Evolutionary conservation across 2,113 vertebrate genomes (phyloP), one percentile per base, ranked within the genome.

Genomic region (Glaucidium brasilianum): DNA sequence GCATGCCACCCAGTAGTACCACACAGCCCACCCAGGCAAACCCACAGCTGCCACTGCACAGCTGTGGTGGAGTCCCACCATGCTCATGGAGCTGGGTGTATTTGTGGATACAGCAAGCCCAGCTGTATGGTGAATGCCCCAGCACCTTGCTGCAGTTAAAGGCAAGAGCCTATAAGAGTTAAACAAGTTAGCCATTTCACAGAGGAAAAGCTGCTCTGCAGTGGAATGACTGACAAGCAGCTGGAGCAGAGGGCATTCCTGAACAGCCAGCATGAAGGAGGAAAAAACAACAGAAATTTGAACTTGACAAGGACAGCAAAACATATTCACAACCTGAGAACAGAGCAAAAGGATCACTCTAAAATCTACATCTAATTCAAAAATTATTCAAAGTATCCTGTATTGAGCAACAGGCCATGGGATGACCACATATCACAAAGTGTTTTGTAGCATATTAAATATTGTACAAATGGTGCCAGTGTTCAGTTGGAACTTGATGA

Each of bases 1-100:
- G 4, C n/a, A 49, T 22, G 3, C 49, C 5, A 4, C 26, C 14
- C 6, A 0, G 7, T 1, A 19, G 10, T 8, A 27, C 20, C 4
- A 0, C 58, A 22, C 53, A 88, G 47, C 58, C 58, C 69, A 34
- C 7, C 16, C 41, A 66, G 68, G 43, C 37, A 58, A 68, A 21
- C 12, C 30, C 37, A 2, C 32, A 43, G 41, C 20, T 20, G 52
- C 39, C 5, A 34, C 34, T 4, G 5, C 62, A 39, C 15, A 17
- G 62, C 5, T 1, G 1, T 4, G 10, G 47, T 6, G 22, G 9
- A 59, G 35, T 47, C 49, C 37, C 64, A 43, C 49, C 2, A 2
- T 1, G 0, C 21, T 26, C 39, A 19, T 0, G 0, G 25, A 30
- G 13, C n/a, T 12, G 3, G 25, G 8, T 12, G 35, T 9, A 8